Evolutionary conservation across 2,113 vertebrate genomes (phyloP).

Genomic region (Larimichthys polyactis): DNA sequence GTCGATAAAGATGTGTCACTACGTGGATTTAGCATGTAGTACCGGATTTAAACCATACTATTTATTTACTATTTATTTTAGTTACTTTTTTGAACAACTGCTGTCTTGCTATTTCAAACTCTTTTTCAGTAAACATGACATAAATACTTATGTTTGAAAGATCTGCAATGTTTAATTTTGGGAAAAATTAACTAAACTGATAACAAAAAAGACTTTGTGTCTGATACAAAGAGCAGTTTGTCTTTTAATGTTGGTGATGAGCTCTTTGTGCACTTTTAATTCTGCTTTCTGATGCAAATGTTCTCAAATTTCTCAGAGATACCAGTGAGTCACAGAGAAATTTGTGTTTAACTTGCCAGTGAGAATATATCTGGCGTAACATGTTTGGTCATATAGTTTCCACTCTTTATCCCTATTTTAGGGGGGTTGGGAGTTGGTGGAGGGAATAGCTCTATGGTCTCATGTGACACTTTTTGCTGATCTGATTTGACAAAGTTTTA

Average conservation of each 20-base stretch:
- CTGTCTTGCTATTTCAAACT: not conserved
- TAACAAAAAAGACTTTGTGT: not conserved
- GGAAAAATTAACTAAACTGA: not conserved
- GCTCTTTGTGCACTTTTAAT: not conserved
- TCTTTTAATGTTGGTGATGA: not conserved
- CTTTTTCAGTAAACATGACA: not conserved
- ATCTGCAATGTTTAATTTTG: not conserved
- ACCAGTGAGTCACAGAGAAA: not conserved
- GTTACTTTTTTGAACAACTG: no score
- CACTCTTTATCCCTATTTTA: no score
- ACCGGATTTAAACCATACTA: not conserved
- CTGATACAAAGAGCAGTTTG: not conserved
- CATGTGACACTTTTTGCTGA: not conserved
- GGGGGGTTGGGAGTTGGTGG: no score
- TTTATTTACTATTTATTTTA: no score
- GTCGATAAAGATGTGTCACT: not conserved
- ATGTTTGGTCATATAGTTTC: not conserved
- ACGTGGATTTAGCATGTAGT: not conserved
- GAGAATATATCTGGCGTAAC: not conserved
- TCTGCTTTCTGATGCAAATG: not conserved
- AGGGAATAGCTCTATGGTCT: not conserved
- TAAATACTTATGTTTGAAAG: not conserved
- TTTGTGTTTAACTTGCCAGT: not conserved
- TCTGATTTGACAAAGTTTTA: no score
- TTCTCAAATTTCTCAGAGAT: not conserved